A percentile compares a stretch with the other conserved stretches of the same genome.
phyloP scores from a whole-genome alignment of 2,888 invertebrate species.

The Cyclophora albipunctata region DNA sequence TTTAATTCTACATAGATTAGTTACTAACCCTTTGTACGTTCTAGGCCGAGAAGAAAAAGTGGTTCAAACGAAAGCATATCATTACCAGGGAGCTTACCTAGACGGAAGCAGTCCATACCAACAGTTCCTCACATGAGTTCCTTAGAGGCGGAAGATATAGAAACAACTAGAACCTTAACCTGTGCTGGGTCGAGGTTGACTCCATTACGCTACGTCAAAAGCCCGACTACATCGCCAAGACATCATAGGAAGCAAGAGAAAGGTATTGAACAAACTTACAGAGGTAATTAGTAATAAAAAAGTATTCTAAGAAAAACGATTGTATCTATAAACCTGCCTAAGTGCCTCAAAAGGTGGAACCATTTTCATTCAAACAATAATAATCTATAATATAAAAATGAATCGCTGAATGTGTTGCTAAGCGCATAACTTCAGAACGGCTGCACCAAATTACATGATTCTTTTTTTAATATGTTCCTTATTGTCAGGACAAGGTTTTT shows the following conservation, averaged over 20 bases:
- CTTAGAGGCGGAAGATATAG: slow-evolving; percentile 69
- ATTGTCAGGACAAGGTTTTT: no score
- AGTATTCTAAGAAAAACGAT: no score
- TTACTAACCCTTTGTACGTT: no score
- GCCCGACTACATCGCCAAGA: slow-evolving; percentile 71
- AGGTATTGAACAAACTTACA: slow-evolving; percentile 26
- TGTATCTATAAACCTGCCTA: no score
- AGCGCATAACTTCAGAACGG: no score
- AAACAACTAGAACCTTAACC: slow-evolving; percentile 63
- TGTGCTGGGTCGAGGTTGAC: slow-evolving; percentile 66
- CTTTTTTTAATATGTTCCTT: no score
- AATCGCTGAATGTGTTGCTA: no score
- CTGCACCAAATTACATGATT: no score
- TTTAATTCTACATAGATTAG: neutral
- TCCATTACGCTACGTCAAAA: slow-evolving; percentile 61
- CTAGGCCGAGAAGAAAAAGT: slow-evolving; percentile 64
- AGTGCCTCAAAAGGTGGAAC: no score
- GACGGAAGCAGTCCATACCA: slow-evolving; percentile 76
- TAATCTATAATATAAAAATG: no score
- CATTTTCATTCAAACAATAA: neutral
- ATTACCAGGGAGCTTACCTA: slow-evolving; percentile 77
- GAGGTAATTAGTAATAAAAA: no score
- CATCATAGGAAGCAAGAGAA: slow-evolving; percentile 63
- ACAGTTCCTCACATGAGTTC: slow-evolving; percentile 65
- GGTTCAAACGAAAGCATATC: slow-evolving; percentile 78